A percentile compares a stretch with the other conserved stretches of the same genome.
Evolutionary conservation across 2,797 vertebrate species (phyloP).

Genomic region (Chaetodon trifasciatus): DNA sequence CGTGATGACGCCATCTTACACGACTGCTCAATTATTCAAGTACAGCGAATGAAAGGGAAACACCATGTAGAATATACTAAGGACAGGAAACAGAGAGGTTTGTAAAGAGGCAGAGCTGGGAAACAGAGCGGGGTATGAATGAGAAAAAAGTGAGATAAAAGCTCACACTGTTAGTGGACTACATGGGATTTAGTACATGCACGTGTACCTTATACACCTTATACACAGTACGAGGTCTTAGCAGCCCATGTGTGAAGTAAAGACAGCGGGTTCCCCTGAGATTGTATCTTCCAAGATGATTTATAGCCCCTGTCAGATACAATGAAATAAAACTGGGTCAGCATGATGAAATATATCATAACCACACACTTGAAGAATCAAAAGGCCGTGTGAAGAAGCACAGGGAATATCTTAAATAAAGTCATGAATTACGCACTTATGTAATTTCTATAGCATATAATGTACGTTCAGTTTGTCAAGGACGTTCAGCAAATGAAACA

Average conservation of each 20-base stretch:
- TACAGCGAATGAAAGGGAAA: slow-evolving; percentile 52
- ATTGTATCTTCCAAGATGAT: slow-evolving; percentile 73
- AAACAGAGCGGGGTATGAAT: slow-evolving; percentile 29
- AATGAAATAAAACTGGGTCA: slow-evolving; percentile 79
- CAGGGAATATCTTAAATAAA: slow-evolving; percentile 28
- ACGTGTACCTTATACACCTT: slow-evolving; percentile 37
- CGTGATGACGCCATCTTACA: slow-evolving; percentile 51
- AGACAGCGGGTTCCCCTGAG: slow-evolving; percentile 70
- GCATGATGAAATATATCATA: slow-evolving; percentile 72
- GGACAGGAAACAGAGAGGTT: background rate
- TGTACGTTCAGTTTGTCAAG: background rate
- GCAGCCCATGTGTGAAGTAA: slow-evolving; percentile 62
- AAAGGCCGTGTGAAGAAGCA: slow-evolving; percentile 28
- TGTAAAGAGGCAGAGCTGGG: background rate
- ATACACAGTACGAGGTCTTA: slow-evolving; percentile 44
- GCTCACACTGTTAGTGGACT: slow-evolving; percentile 7
- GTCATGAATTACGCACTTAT: slow-evolving; percentile 46
- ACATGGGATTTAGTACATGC: slow-evolving; percentile 39
- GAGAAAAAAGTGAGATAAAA: slow-evolving; percentile 31
- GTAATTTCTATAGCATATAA: slow-evolving; percentile 47
- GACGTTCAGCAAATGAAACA: slow-evolving; percentile 23
- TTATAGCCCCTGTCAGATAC: slow-evolving; percentile 74
- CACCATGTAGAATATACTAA: slow-evolving; percentile 29
- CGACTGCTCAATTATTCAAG: slow-evolving; percentile 66
- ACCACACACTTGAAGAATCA: slow-evolving; percentile 59